Evolutionary conservation across 2,888 invertebrate species (phyloP), one percentile per base, ranked within the genome.

Genomic region (Hylaea fasciaria): DNA sequence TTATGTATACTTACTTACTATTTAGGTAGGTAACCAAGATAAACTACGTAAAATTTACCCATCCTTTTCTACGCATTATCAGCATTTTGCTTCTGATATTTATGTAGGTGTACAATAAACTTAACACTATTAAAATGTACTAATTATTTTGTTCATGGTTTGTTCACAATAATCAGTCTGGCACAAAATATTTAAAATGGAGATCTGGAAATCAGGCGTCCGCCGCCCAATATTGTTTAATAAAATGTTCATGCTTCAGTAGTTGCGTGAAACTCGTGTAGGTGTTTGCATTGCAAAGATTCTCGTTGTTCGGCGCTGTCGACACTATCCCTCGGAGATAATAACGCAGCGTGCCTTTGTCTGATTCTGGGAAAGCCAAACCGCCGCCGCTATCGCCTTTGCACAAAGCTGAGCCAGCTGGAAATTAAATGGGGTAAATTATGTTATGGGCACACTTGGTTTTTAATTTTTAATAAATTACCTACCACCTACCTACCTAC

Each of bases 311-410:
- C 0, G 87, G 83, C 0, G 85, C 83, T 0, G 85, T 83, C 32
- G 88, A 89, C 0, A 87, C 86, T 0, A 91, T 64, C 0, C 90
- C 91, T 0, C 88, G 75, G 0, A 91, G 80, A 66, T 85, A 89
- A 68, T 78, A 88, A 0, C 87, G 76, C 1, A 74, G 67, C 0
- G 64, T 60, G 1, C 80, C 81, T 8, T 71, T 70, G 10, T 82
- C 82, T 0, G 32, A 40, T 0, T 76, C 74, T 0, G 82, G 72
- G 63, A 89, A 87, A 0, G 82, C 80, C 0, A 91, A 70, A 0
- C 89, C 90, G 0, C 89, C 89, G 0, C 91, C 91, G 56, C 89
- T 89, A 78, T 91, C 89, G 0, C 90, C 89, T 61, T 82, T 77
- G 67, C 91, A 91, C 0, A 89, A 70, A 0, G 87, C 82, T 8